Evolutionary conservation across 2,113 vertebrate genomes (phyloP).

Genomic region (Platysternon megacephalum): DNA sequence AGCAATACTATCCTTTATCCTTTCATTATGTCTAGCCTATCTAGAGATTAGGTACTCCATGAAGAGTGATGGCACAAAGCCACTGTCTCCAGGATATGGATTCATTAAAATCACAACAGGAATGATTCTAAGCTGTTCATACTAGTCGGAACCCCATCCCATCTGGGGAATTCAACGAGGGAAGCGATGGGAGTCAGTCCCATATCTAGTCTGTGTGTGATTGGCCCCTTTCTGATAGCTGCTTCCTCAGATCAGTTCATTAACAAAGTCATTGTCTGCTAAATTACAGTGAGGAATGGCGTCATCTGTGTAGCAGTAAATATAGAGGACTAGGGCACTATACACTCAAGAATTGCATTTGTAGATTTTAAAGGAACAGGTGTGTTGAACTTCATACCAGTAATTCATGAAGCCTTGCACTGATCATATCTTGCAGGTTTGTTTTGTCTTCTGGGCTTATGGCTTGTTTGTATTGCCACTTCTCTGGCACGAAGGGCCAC

Average conservation of each 20-base stretch:
- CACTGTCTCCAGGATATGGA: neutral
- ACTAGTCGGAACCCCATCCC: too few species aligned
- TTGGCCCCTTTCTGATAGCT: neutral
- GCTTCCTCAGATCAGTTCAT: neutral
- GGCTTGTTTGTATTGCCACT: slow-evolving; percentile 94
- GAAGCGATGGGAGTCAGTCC: neutral
- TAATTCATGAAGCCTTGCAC: slow-evolving; percentile 80
- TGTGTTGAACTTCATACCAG: slow-evolving; percentile 83
- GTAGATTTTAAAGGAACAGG: slow-evolving; percentile 9
- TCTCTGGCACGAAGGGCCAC: slow-evolving; percentile 97
- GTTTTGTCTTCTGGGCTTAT: slow-evolving; percentile 87
- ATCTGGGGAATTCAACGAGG: neutral
- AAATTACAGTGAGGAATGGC: neutral
- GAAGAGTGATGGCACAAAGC: neutral
- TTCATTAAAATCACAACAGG: neutral
- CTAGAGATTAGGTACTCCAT: neutral
- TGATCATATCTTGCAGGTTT: slow-evolving; percentile 90
- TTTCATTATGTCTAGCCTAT: neutral
- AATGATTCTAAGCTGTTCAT: neutral
- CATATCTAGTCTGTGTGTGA: neutral
- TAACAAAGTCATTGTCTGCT: neutral
- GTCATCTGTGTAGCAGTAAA: neutral
- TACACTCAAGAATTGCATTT: neutral
- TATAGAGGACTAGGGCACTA: neutral
- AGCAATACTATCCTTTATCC: neutral